Evolutionary conservation across 92 coral and sea anemone genomes (phyloP).

Genomic region (Zoanthus sociatus): DNA sequence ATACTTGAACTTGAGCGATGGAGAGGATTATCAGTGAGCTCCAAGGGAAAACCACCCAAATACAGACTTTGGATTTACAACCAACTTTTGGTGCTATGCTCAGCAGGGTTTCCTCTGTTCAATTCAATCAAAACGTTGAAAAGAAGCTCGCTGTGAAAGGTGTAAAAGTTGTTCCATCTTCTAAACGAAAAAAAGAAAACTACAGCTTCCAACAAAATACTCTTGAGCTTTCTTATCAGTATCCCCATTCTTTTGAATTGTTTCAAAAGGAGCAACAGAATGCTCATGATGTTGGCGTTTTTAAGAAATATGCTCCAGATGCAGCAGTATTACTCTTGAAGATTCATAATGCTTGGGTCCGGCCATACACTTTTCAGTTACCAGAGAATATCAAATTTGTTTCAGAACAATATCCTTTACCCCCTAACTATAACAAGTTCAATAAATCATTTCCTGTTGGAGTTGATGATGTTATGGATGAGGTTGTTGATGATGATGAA

Average conservation of each 20-base stretch:
- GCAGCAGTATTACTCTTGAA: slow-evolving; percentile 35
- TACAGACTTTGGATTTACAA: slow-evolving; percentile 46
- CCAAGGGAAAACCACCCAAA: slow-evolving; percentile 45
- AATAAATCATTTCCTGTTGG: slow-evolving; percentile 19
- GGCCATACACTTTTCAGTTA: slow-evolving; percentile 31
- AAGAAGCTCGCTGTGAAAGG: slow-evolving; percentile 28
- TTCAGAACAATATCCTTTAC: slow-evolving; percentile 29
- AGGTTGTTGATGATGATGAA: slow-evolving; percentile 2
- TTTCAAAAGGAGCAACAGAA: slow-evolving; percentile 41
- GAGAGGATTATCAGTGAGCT: slow-evolving; percentile 47
- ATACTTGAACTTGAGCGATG: slow-evolving; percentile 34
- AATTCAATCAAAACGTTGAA: slow-evolving; percentile 32
- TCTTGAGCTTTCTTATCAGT: neutral
- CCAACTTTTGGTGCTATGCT: slow-evolving; percentile 55
- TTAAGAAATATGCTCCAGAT: slow-evolving; percentile 24
- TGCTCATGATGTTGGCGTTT: slow-evolving; percentile 25
- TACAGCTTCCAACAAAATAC: slow-evolving; percentile 19
- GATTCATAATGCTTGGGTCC: slow-evolving; percentile 10
- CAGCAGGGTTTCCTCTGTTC: neutral
- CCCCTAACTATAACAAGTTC: slow-evolving; percentile 38
- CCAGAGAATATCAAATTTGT: slow-evolving; percentile 11
- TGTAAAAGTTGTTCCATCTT: slow-evolving; percentile 6
- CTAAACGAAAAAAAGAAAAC: slow-evolving; percentile 26
- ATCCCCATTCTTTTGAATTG: slow-evolving; percentile 34
- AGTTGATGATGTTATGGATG: neutral